These are phyloP conservation scores for Limonius californicus DNA, from an alignment of 1,140 invertebrate genomes.

Conservation along the genomic window DNA sequence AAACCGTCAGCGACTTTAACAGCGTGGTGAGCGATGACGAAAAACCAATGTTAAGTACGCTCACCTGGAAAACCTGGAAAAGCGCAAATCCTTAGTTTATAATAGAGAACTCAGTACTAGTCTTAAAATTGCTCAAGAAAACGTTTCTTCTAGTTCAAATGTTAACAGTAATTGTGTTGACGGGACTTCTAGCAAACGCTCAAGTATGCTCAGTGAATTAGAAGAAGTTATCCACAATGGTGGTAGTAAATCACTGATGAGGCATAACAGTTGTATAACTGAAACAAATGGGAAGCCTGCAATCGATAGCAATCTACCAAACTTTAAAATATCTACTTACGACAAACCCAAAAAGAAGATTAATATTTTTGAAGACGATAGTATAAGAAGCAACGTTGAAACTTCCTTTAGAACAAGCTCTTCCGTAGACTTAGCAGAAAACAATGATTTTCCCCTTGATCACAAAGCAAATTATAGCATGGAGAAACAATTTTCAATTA, in stretches of 20 bases:
- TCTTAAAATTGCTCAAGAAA: conserved; percentile 36
- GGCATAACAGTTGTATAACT: neutral
- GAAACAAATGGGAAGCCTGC: neutral
- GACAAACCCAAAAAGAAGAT: conserved; percentile 44
- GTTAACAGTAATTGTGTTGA: neutral
- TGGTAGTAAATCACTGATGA: neutral
- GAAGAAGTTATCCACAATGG: conserved; percentile 18
- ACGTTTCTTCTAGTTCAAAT: conserved; percentile 2
- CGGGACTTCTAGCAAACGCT: conserved; percentile 5
- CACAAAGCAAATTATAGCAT: neutral
- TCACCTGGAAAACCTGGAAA: conserved; percentile 45
- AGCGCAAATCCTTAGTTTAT: conserved; percentile 44
- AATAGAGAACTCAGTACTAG: conserved; percentile 46
- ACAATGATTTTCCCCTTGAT: neutral
- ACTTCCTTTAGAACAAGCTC: neutral
- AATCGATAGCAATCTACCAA: conserved; percentile 35
- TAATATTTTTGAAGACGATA: conserved; percentile 47
- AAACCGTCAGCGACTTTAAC: conserved; percentile 31
- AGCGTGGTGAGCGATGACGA: conserved; percentile 34
- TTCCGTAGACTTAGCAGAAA: neutral
- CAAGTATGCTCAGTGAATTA: conserved; percentile 14
- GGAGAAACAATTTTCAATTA: neutral
- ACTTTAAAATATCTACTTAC: conserved; percentile 47
- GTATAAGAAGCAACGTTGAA: conserved; percentile 41
- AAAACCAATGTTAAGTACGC: conserved; percentile 37